Conservation (phyloP, 2,797 vertebrate species). For the Synanceia verrucosa region DNA sequence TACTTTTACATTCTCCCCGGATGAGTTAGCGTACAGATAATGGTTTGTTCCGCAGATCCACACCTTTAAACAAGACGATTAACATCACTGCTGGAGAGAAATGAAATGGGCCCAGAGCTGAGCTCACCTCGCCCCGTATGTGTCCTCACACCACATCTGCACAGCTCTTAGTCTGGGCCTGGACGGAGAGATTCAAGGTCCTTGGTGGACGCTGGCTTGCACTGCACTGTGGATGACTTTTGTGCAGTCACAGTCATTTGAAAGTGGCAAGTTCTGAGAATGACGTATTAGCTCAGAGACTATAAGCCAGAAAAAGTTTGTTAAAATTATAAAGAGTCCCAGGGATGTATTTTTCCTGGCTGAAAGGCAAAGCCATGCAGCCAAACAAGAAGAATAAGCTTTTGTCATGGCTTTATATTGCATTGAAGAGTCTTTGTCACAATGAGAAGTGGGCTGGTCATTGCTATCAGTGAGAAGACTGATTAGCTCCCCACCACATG, state of each 20-base stretch:
- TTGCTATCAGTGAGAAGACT: slow-evolving; percentile 79
- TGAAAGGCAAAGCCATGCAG: slow-evolving; percentile 38
- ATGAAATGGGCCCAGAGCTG: slow-evolving; percentile 49
- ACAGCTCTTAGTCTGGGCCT: slow-evolving; percentile 41
- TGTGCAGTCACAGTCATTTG: slow-evolving; percentile 61
- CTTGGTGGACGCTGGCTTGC: slow-evolving; percentile 20
- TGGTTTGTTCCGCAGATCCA: slow-evolving; percentile 63
- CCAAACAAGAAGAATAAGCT: slow-evolving; percentile 57
- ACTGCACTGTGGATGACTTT: slow-evolving; percentile 17
- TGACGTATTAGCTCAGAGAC: slow-evolving; percentile 53
- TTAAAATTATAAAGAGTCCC: slow-evolving; percentile 44
- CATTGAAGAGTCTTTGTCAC: slow-evolving; percentile 72
- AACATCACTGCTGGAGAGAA: slow-evolving; percentile 73
- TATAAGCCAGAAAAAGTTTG: slow-evolving; percentile 40
- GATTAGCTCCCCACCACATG: slow-evolving; percentile 72
- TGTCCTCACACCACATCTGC: slow-evolving; percentile 65
- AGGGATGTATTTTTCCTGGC: slow-evolving; percentile 35
- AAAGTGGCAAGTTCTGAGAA: slow-evolving; percentile 57
- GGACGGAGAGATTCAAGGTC: slow-evolving; percentile 36
- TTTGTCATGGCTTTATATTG: slow-evolving; percentile 66
- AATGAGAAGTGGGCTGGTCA: slow-evolving; percentile 68
- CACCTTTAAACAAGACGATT: slow-evolving; percentile 75
- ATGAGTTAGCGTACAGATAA: slow-evolving; percentile 43
- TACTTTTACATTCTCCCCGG: slow-evolving; percentile 7
- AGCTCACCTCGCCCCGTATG: slow-evolving; percentile 38